phyloP scores from a whole-genome alignment of 2,113 vertebrate species.

The Fukomys damarensis region DNA sequence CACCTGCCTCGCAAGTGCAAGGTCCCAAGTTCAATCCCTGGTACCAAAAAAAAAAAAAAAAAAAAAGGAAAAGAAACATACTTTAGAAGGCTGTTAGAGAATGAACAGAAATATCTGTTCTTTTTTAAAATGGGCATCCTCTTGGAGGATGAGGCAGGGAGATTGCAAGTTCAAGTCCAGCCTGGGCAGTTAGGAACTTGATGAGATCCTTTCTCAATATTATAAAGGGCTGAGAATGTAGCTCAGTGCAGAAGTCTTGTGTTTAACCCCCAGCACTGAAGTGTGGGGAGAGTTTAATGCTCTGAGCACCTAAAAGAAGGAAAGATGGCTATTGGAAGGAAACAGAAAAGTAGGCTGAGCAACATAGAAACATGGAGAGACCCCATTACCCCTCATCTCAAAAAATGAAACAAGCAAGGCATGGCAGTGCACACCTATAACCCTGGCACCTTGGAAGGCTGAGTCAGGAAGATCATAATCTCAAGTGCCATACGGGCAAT shows the following conservation, averaged over 20 bases:
- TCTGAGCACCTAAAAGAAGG: constrained; percentile 31
- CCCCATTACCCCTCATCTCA: neutral
- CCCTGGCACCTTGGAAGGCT: neutral
- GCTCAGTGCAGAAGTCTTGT: neutral
- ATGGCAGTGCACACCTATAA: neutral
- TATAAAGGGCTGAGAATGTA: neutral
- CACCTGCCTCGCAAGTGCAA: too few species aligned
- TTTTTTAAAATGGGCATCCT: neutral
- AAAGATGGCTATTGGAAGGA: constrained; percentile 28
- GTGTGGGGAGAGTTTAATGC: neutral
- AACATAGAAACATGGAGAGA: neutral
- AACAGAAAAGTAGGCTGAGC: neutral
- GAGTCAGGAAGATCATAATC: neutral
- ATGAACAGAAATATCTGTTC: neutral
- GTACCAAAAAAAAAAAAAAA: too few species aligned
- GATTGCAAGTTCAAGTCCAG: neutral
- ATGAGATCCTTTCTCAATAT: neutral
- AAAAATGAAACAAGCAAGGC: neutral
- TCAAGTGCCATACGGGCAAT: neutral
- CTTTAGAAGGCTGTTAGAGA: neutral
- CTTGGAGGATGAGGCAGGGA: neutral
- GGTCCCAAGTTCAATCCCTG: too few species aligned
- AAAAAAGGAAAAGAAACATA: neutral
- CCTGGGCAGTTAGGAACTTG: neutral
- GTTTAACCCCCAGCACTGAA: neutral